Evolutionary conservation across 2,888 invertebrate species (phyloP), one percentile per base, ranked within the genome.

Genomic region (Tetanocera ferruginea): DNA sequence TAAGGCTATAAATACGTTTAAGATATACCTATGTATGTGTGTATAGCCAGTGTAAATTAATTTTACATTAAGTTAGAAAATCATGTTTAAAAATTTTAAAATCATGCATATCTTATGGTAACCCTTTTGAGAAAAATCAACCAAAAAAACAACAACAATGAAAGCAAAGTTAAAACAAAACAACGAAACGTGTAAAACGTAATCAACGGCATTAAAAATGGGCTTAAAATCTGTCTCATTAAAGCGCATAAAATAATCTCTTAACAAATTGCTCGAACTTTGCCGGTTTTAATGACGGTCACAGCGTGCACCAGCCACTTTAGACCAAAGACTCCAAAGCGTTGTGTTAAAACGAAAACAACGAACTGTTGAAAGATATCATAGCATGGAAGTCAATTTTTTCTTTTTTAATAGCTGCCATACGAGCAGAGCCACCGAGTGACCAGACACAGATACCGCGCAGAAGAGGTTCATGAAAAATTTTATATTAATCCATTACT

Each of bases 401-500:
- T 11, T 43, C 11, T 11, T 43, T 43, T 43, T 11, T 43, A 11
- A 11, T 43, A 43, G 43, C 43, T 43, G 11, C 6, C 66, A n/a
- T 37, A 4, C 11, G 25, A 23, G 11, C 11, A 37, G 37, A 11
- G 23, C 17, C 2, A 23, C 8, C 31, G 31, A 23, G 62, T 6
- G 17, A 9, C 8, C 4, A 25, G 6, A 19, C 57, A 52, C 5
- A 23, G n/a, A 31, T 14, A 14, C 5, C n/a, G 23, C 57, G 23
- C 19, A 57, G 49, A 9, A 9, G 6, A 5, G 23, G 19, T 31
- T 34, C 31, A 31, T 28, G 17, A 31, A 83, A 81, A 84, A 84
- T 84, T 85, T 84, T 82, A 84, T 84, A 84, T 85, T 84, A 85
- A 84, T 84, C 84, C 85, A 85, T 85, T 85, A 85, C 84, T 83